A percentile compares a stretch with the other conserved stretches of the same genome.
Conservation (phyloP, 2,113 vertebrate species). For the Corythoichthys haematopterus region DNA sequence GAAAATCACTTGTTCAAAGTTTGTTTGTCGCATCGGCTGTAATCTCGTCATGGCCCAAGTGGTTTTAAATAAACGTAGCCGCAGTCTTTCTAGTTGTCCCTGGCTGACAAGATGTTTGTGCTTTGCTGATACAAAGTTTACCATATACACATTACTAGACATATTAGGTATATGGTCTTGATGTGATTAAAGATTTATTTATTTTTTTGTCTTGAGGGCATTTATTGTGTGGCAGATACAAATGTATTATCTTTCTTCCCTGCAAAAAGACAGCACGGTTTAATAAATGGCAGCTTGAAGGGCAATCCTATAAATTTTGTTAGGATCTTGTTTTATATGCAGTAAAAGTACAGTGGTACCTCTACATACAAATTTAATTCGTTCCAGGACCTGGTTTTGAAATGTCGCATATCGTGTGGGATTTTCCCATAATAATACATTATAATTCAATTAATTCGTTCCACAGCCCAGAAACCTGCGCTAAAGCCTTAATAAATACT, state of each 20-base stretch:
- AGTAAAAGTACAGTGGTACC: too few species aligned
- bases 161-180: not conserved
- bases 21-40: conserved; percentile 6
- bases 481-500: too few species aligned
- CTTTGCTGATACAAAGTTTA: not conserved
- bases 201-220: conserved; percentile 43
- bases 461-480: too few species aligned
- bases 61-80: conserved; percentile 21
- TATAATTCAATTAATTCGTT: too few species aligned
- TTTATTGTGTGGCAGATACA: conserved; percentile 50
- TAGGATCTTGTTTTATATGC: not conserved
- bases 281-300: conserved; percentile 60
- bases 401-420: too few species aligned
- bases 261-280: conserved; percentile 34
- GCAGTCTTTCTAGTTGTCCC: conserved; percentile 7
- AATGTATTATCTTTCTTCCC: conserved; percentile 14
- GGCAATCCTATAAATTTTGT: conserved; percentile 61
- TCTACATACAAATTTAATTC: too few species aligned
- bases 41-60: conserved; percentile 7
- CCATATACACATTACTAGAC: not conserved
- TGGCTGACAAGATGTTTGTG: not conserved
- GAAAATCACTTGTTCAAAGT: conserved; percentile 20
- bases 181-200: not conserved
- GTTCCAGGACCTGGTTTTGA: too few species aligned
- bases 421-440: too few species aligned